Conservation (phyloP, 1,140 invertebrate species). For the Danaus plexippus region DNA sequence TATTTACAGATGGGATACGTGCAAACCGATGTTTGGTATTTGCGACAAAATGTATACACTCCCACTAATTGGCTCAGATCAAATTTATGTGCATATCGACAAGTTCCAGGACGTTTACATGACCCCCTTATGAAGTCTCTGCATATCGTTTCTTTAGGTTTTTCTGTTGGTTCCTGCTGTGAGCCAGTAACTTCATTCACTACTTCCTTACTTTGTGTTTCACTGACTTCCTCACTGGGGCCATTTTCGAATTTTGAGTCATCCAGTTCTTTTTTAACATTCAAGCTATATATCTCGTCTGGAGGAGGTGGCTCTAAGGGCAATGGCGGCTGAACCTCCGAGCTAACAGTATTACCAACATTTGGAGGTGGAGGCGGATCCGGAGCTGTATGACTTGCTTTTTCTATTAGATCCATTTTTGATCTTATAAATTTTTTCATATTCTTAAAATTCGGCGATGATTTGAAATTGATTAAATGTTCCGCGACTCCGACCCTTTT, state of each 20-base stretch:
- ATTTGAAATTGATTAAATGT: constrained; percentile 35
- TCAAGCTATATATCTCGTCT: constrained; percentile 8
- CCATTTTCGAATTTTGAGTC: constrained; percentile 23
- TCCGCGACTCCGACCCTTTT: constrained; percentile 29
- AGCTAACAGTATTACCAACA: too few relatives aligned
- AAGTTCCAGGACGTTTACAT: constrained; percentile 34
- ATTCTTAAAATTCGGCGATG: constrained; percentile 44
- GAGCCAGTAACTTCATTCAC: background rate
- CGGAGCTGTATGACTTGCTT: constrained; percentile 12
- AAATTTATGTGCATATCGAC: constrained; percentile 38
- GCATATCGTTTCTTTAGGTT: constrained; percentile 28
- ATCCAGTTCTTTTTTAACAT: constrained; percentile 27
- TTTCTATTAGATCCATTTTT: constrained; percentile 35
- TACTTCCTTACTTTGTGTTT: background rate
- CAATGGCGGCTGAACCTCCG: constrained; percentile 27
- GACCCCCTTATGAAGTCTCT: constrained; percentile 44
- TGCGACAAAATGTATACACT: constrained; percentile 43
- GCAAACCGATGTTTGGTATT: constrained; percentile 44
- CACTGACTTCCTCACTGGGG: background rate
- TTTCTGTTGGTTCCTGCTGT: constrained; percentile 5
- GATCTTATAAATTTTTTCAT: constrained; percentile 55
- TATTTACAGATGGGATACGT: constrained; percentile 36
- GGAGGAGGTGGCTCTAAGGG: constrained; percentile 30
- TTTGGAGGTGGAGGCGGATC: constrained; percentile 15
- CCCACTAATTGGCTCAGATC: constrained; percentile 34